phyloP scores from a whole-genome alignment of 2,888 invertebrate genomes.

The Noctuana brunneofusca region DNA sequence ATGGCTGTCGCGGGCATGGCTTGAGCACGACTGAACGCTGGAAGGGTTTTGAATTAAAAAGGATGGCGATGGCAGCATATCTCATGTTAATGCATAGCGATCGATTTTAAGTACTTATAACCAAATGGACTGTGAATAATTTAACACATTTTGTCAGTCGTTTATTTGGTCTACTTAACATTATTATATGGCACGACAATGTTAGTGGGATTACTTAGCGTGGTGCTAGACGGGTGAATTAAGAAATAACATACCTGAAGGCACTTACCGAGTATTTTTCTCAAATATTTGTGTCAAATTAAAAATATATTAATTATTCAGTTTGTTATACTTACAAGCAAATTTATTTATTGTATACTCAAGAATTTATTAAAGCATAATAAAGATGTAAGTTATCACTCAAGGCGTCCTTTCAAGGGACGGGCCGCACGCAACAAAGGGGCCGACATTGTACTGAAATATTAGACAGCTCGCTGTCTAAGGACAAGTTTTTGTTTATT shows the following conservation, averaged over 20 bases:
- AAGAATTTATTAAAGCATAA: background rate
- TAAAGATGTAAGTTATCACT: background rate
- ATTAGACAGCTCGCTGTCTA: background rate
- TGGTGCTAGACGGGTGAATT: too few relatives aligned
- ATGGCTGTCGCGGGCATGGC: background rate
- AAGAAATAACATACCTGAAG: too few relatives aligned
- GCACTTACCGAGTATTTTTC: too few relatives aligned
- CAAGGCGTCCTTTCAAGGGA: background rate
- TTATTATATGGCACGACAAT: background rate
- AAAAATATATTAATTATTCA: too few relatives aligned
- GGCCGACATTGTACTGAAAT: background rate
- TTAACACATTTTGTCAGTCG: background rate
- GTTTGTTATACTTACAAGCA: too few relatives aligned
- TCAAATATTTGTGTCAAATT: too few relatives aligned
- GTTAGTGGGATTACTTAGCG: too few relatives aligned
- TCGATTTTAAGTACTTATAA: background rate
- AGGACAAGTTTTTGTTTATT: slow-evolving; percentile 6
- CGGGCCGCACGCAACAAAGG: background rate
- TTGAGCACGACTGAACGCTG: background rate
- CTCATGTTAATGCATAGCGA: background rate
- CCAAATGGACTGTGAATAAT: slow-evolving; percentile 12
- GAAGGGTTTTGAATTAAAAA: background rate
- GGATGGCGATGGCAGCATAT: background rate
- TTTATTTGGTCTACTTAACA: background rate
- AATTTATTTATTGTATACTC: too few relatives aligned